These are phyloP conservation scores for Heliconius cydno DNA, from an alignment of 2,888 invertebrate species.

Conservation along the genomic window DNA sequence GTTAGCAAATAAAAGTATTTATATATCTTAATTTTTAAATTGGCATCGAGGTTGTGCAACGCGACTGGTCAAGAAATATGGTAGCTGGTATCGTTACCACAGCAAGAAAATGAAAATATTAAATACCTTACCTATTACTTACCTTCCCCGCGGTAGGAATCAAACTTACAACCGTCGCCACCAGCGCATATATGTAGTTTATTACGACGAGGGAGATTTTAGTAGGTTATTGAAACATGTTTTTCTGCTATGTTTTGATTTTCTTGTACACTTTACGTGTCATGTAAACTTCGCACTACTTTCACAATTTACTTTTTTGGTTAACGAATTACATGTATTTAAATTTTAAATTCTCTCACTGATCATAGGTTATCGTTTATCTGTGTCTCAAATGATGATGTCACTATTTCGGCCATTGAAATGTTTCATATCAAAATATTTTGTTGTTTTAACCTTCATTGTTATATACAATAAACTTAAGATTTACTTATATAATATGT, in stretches of 20 bases:
- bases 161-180: neutral
- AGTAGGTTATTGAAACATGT: constrained; percentile 7
- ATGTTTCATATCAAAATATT: no score
- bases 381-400: neutral
- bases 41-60: neutral
- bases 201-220: no score
- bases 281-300: constrained; percentile 14
- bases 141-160: neutral
- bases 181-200: neutral
- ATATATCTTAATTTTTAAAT: neutral
- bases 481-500: no score
- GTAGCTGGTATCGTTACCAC: no score
- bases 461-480: no score
- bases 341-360: constrained; percentile 1
- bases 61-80: neutral
- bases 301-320: constrained; percentile 19
- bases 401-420: neutral
- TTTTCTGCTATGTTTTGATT: constrained; percentile 17
- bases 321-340: neutral
- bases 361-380: neutral
- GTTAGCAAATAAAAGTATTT: neutral
- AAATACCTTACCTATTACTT: no score
- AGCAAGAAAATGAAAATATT: no score
- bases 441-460: no score
- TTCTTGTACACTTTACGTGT: constrained; percentile 13